These are phyloP conservation scores for Chrysogorgia sp. DNA, from an alignment of 92 coral and sea anemone species.

Conservation along the genomic window DNA sequence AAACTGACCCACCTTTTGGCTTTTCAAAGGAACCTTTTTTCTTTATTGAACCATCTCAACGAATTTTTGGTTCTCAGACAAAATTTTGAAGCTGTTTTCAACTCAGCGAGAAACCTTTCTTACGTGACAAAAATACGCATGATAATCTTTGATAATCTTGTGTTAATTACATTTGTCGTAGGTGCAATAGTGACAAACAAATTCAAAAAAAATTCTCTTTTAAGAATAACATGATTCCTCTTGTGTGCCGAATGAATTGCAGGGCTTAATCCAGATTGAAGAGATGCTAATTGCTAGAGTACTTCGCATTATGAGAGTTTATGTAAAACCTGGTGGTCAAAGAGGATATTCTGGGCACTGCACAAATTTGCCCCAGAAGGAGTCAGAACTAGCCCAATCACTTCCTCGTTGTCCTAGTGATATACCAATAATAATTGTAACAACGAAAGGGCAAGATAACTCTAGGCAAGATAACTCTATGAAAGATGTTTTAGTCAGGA, in stretches of 20 bases:
- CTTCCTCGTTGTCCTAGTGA: constrained; percentile 56
- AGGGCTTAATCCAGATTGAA: constrained; percentile 72
- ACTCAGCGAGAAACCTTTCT: no score
- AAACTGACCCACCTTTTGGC: no score
- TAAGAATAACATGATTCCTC: constrained; percentile 71
- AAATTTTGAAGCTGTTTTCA: no score
- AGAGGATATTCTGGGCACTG: no score
- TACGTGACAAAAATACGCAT: no score
- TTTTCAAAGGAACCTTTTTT: no score
- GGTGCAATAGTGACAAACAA: constrained; percentile 62
- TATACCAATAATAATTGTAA: constrained; percentile 41
- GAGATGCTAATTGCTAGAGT: constrained; percentile 77
- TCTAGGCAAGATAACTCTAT: no score
- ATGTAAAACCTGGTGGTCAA: constrained; percentile 75
- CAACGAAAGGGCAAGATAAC: constrained; percentile 59
- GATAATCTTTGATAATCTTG: no score
- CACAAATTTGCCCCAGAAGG: constrained; percentile 64
- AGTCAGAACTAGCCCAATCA: constrained; percentile 57
- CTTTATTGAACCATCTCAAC: no score
- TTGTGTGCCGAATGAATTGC: constrained; percentile 69
- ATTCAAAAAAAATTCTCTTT: constrained; percentile 65
- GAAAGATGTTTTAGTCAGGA: constrained; percentile 59
- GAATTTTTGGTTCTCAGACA: no score
- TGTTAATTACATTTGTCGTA: constrained; percentile 69
- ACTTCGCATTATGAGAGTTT: constrained; percentile 72